Evolutionary conservation across 2,113 vertebrate species (phyloP).

Genomic region (Genyomyrus donnyi): DNA sequence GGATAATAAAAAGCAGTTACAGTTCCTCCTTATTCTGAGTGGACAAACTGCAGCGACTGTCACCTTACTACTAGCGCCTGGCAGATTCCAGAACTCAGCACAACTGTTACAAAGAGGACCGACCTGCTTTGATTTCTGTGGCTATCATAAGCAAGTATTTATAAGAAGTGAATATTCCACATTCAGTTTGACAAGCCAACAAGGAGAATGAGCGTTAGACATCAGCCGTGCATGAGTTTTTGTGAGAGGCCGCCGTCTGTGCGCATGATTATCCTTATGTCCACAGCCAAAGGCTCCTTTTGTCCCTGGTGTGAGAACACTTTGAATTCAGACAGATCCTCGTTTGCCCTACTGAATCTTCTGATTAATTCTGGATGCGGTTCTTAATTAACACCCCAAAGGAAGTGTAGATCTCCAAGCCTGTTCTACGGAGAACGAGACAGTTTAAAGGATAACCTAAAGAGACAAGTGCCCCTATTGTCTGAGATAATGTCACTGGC

Average conservation of each 20-base stretch:
- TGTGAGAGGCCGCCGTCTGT: conserved; percentile 94
- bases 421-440: conserved; percentile 66
- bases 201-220: conserved; percentile 96
- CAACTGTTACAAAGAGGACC: not conserved
- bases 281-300: conserved; percentile 89
- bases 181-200: conserved; percentile 99
- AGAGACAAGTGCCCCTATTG: conserved; percentile 75
- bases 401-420: conserved; percentile 84
- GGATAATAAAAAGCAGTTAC: not conserved
- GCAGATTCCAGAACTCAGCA: not conserved
- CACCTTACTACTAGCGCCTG: not conserved
- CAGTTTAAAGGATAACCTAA: conserved; percentile 84
- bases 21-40: not conserved
- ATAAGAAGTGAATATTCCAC: conserved; percentile 87
- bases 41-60: not conserved
- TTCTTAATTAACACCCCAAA: conserved; percentile 99
- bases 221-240: conserved; percentile 94
- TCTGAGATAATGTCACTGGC: conserved; percentile 86
- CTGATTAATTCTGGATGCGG: conserved; percentile 98
- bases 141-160: conserved; percentile 71
- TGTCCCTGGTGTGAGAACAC: conserved; percentile 69
- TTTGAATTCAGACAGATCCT: conserved; percentile 92
- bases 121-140: conserved; percentile 69
- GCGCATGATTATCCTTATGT: conserved; percentile 76
- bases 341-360: conserved; percentile 97